Evolutionary conservation across 2,888 invertebrate species (phyloP), one percentile per base, ranked within the genome.

Genomic region (Drosophila imparisetae): DNA sequence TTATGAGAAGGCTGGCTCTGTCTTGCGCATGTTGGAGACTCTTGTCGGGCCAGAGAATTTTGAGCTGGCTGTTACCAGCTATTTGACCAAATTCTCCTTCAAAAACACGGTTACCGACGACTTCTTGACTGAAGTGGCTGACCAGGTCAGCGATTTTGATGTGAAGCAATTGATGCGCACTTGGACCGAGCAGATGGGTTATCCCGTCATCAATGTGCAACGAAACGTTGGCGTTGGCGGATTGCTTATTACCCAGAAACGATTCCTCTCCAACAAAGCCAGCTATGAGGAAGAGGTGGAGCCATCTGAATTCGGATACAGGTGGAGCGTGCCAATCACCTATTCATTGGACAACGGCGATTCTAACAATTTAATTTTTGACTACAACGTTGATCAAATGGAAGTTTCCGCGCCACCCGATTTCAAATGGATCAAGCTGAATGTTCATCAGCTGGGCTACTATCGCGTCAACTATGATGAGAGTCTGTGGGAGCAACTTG

Each of bases 141-240:
- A 95, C 49, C 91, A 98, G 24, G 92, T 91, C 2, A 91, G 92
- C 1, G 90, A 93, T 53, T 93, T 93, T 1, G 90, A 93, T 57
- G 92, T 95, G 5, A 89, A 87, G 80, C 90, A 94, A 38, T 94
- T 97, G 68, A 96, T 98, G 96, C 95, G 96, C 83, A 97, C 97
- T 0, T 98, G 97, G 97, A 98, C 97, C 0, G 94, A 95, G 36
- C 98, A 98, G 92, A 97, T 96, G 96, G 98, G 98, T 0, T 97
- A 95, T 89, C 98, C 98, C 0, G 94, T 98, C 0, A 92, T 98
- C 4, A 94, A 93, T 10, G 95, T 96, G 1, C 88, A 89, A 0
- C 93, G 92, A 34, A 91, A 91, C 70, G 93, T 90, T 3, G 34
- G 91, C 71, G 93, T 90, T 3, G 32, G 10, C 0, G 72, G 59